Evolutionary conservation across 2,888 invertebrate genomes (phyloP).

Genomic region (Apamea crenata): DNA sequence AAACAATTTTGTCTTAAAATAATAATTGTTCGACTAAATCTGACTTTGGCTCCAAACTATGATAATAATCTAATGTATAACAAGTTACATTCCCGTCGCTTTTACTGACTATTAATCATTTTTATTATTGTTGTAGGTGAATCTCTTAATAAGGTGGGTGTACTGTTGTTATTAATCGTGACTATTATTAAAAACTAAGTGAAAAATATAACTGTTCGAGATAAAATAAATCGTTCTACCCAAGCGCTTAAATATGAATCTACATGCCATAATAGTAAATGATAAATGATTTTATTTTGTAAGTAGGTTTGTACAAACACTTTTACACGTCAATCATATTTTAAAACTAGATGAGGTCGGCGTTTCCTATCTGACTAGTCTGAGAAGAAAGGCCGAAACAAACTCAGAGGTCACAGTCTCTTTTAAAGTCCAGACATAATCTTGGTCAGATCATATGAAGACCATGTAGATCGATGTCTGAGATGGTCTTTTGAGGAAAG

Average conservation of each 20-base stretch:
- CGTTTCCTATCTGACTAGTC: no score
- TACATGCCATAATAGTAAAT: neutral
- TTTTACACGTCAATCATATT: no score
- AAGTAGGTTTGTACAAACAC: no score
- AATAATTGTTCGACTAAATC: constrained; percentile 42
- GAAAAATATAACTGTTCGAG: neutral
- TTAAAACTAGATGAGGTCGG: no score
- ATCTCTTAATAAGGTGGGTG: constrained; percentile 54
- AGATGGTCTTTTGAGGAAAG: no score
- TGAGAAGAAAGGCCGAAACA: no score
- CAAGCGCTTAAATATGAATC: neutral
- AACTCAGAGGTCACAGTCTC: no score
- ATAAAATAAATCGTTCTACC: neutral
- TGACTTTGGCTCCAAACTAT: constrained; percentile 58
- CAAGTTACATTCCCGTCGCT: constrained; percentile 62
- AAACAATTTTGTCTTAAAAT: constrained; percentile 16
- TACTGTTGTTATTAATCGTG: constrained; percentile 34
- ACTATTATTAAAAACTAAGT: neutral
- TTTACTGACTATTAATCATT: constrained; percentile 52
- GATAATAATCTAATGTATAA: constrained; percentile 52
- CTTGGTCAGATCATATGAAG: no score
- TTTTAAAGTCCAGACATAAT: no score
- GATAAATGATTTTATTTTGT: no score
- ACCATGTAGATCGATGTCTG: no score
- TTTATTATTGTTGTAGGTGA: constrained; percentile 44